A percentile compares a stretch with the other conserved stretches of the same genome.
These are phyloP conservation scores for Thymelicus sylvestris DNA, from an alignment of 2,888 invertebrate genomes.

Conservation along the genomic window DNA sequence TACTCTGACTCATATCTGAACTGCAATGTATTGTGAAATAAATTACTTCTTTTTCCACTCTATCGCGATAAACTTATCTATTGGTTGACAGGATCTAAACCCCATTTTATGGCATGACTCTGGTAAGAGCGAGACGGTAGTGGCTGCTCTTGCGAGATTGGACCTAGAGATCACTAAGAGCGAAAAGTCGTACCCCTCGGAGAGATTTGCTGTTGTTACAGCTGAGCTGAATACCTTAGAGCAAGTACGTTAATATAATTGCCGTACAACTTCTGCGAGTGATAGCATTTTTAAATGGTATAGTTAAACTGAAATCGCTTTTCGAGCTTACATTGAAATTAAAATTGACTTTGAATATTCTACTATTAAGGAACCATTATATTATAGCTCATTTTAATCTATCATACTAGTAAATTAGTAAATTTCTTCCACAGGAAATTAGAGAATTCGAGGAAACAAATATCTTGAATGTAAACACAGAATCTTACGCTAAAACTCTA, in stretches of 20 bases:
- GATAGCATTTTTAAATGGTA: too few species aligned
- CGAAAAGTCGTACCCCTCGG: constrained; percentile 65
- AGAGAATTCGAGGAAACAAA: constrained; percentile 65
- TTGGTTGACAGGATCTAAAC: not conserved
- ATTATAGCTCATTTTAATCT: too few species aligned
- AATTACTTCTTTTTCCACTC: too few species aligned
- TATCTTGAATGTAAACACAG: constrained; percentile 50
- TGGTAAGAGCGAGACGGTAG: constrained; percentile 64
- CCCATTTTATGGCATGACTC: constrained; percentile 44
- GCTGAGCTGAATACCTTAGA: constrained; percentile 70
- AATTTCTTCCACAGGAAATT: constrained; percentile 63
- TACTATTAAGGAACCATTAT: too few species aligned
- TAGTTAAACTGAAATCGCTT: too few species aligned
- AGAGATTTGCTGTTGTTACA: constrained; percentile 67
- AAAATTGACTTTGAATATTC: too few species aligned
- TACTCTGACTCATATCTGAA: too few species aligned
- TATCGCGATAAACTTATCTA: too few species aligned
- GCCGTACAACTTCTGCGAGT: too few species aligned
- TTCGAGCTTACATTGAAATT: too few species aligned
- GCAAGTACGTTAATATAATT: constrained; percentile 46
- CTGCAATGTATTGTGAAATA: too few species aligned
- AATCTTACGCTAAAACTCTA: constrained; percentile 72
- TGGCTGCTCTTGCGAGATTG: constrained; percentile 65
- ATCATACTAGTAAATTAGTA: constrained; percentile 38
- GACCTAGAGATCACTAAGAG: constrained; percentile 67